Percentiles rank a stretch among this genome's conserved stretches.
Conservation (phyloP, 2,888 invertebrate species). For the Lasioglossum villosulum region DNA sequence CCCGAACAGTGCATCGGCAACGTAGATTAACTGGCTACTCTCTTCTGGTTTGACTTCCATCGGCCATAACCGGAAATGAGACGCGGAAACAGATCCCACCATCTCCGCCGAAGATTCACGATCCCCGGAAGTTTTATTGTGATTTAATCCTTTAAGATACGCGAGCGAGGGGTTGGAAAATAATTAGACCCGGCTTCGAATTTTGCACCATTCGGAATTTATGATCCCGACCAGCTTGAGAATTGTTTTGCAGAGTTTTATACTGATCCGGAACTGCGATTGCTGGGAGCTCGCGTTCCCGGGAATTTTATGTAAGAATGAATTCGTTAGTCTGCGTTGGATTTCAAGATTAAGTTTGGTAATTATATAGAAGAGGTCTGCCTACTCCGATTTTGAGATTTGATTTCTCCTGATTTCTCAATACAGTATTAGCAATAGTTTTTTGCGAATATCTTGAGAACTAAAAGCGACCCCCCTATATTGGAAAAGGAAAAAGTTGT, state of each 20-base stretch:
- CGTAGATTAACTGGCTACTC: constrained; percentile 56
- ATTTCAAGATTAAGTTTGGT: neutral
- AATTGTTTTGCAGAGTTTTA: neutral
- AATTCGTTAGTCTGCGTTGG: neutral
- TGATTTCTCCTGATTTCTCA: too few species aligned
- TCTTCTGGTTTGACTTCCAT: constrained; percentile 35
- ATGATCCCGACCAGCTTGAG: neutral
- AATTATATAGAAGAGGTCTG: too few species aligned
- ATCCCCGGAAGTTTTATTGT: neutral
- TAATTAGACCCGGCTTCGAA: neutral
- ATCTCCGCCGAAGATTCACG: neutral
- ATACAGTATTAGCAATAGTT: too few species aligned
- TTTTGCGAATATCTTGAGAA: too few species aligned
- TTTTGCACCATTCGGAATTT: neutral
- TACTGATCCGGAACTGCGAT: neutral
- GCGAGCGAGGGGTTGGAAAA: neutral
- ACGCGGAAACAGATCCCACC: neutral
- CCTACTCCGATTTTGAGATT: too few species aligned
- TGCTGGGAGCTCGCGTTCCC: neutral
- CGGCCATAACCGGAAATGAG: constrained; percentile 26
- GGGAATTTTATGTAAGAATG: neutral
- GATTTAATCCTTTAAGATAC: neutral
- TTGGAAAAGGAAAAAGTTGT: too few species aligned
- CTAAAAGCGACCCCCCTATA: too few species aligned
- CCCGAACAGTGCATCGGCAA: constrained; percentile 34